These are phyloP conservation scores for Drosophila watanabei DNA, from an alignment of 1,140 invertebrate genomes.

Conservation along the genomic window DNA sequence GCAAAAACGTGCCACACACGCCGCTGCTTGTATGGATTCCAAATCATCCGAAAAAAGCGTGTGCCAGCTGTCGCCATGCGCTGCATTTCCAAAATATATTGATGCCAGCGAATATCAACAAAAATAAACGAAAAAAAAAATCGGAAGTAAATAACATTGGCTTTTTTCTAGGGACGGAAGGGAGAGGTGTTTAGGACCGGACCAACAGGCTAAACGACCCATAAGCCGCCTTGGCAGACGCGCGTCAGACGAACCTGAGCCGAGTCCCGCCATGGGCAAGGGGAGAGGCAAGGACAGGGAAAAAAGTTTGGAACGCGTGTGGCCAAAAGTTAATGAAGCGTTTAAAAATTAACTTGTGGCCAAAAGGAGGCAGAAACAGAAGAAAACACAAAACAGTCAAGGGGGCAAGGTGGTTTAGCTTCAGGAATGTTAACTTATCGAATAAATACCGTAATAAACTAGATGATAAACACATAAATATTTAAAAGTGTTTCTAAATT, in stretches of 20 bases:
- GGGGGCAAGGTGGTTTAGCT: constrained; percentile 4
- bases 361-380: constrained; percentile 6
- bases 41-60: constrained; percentile 76
- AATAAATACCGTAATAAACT: not conserved
- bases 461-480: not conserved
- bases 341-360: constrained; percentile 74
- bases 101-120: constrained; percentile 27
- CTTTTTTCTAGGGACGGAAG: constrained; percentile 13
- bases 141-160: constrained; percentile 73
- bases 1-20: constrained; percentile 63
- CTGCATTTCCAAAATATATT: constrained; percentile 61
- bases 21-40: constrained; percentile 74
- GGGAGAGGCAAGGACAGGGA: constrained; percentile 21
- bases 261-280: constrained; percentile 27
- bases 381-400: constrained; percentile 30
- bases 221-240: constrained; percentile 60
- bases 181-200: constrained; percentile 67
- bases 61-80: constrained; percentile 68
- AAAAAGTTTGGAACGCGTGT: constrained; percentile 67
- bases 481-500: not conserved
- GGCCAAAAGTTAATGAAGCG: constrained; percentile 82
- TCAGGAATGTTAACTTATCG: too few relatives aligned
- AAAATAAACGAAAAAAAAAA: constrained; percentile 55
- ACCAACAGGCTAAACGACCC: constrained; percentile 46
- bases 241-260: constrained; percentile 63